Conservation (phyloP, 30 jellyfish, hydroid and myxozoan genomes). For the Cassiopea xamachana region DNA sequence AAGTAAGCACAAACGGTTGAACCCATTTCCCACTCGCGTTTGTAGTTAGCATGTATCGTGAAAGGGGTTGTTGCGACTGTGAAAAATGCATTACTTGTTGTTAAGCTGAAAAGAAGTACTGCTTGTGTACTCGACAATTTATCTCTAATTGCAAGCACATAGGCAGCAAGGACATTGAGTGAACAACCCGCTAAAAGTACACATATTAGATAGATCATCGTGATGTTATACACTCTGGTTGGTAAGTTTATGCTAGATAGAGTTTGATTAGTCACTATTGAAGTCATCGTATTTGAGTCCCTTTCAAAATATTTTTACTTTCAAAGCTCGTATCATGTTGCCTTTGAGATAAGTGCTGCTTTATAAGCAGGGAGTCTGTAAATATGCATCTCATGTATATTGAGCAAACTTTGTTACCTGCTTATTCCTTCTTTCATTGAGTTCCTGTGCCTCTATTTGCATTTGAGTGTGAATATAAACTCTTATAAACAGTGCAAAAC, state of each 20-base stretch:
- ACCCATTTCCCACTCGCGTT: conserved; percentile 11
- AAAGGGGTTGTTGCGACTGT: conserved; percentile 36
- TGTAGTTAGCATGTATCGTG: conserved; percentile 10
- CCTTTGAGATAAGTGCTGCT: too few species aligned
- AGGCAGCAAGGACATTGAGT: conserved; percentile 20
- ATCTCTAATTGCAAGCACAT: background rate
- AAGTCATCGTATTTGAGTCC: background rate
- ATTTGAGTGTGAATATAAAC: too few species aligned
- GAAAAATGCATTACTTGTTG: conserved; percentile 18
- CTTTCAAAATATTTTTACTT: background rate
- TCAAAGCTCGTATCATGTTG: too few species aligned
- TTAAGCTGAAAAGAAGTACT: conserved; percentile 34
- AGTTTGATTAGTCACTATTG: background rate
- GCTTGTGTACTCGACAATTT: conserved; percentile 26
- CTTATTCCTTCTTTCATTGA: too few species aligned
- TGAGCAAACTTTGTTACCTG: too few species aligned
- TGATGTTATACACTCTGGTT: background rate
- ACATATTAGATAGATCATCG: conserved; percentile 10
- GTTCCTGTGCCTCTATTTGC: too few species aligned
- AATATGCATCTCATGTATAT: too few species aligned
- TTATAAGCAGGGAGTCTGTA: too few species aligned
- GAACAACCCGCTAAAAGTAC: background rate
- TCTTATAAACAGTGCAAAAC: too few species aligned
- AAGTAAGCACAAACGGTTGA: conserved; percentile 22
- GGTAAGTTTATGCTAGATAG: background rate